Evolutionary conservation across 2,797 vertebrate genomes (phyloP), one percentile per base, ranked within the genome.

Genomic region (Coreius guichenoti): DNA sequence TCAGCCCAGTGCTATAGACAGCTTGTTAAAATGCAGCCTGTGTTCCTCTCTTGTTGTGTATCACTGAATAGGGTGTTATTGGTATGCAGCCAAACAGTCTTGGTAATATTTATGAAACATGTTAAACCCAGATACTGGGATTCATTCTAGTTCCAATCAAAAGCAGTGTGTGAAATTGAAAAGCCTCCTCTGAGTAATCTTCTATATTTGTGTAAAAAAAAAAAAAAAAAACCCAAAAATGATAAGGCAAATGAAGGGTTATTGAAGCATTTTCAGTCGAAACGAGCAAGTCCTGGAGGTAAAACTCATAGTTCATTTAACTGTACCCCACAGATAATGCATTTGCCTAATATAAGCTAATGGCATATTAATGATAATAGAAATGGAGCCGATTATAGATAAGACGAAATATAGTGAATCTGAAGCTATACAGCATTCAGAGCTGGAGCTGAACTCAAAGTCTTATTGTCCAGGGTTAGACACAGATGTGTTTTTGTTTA

Each of bases 131-230:
- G 70, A 75, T 81, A 51, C 81, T 88, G 80, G 89, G 90, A 94
- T 91, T 93, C 90, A 86, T 92, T 91, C 84, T 90, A 86, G 85
- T 90, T 85, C 81, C 91, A 86, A 79, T 82, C 91, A 93, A 92
- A 93, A 94, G 88, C 91, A 92, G 90, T 85, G 90, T 93, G 92
- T 93, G 93, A 94, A 94, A 95, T 94, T 90, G 90, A 92, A 93
- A 92, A 88, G 43, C 47, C 88, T 91, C 88, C 88, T 91, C 83
- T 58, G 79, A 89, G 90, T 88, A 87, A 79, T 89, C 87, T 90
- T 88, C 88, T 87, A 88, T 88, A 91, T 91, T 91, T 92, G 91
- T 90, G 88, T 61, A 51, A 61, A 47, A 76, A 26, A 61, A 45
- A 43, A 36, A 85, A 69, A 63, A 39, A 70, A 45, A 31, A 70